Evolutionary conservation across 2,113 vertebrate species (phyloP).

Genomic region (Mesitornis unicolor): DNA sequence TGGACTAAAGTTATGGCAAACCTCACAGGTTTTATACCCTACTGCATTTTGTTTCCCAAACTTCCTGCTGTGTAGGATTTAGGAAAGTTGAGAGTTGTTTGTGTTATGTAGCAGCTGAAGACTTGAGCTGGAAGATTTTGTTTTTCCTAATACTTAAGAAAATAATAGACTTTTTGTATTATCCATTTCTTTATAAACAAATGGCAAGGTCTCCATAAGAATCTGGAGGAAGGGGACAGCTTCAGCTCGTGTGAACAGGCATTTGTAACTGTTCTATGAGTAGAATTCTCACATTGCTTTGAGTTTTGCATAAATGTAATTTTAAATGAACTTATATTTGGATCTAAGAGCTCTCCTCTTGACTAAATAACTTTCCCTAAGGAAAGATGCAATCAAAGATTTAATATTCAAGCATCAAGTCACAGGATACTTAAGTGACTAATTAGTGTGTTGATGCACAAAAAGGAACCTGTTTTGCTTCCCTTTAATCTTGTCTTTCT

Average conservation of each 20-base stretch:
- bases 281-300: neutral
- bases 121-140: neutral
- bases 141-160: neutral
- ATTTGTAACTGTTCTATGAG: neutral
- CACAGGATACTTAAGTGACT: constrained; percentile 32
- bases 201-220: neutral
- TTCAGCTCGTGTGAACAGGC: neutral
- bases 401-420: constrained; percentile 14
- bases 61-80: neutral
- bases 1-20: neutral
- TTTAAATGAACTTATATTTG: constrained; percentile 1
- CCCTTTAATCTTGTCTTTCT: constrained; percentile 20
- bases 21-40: neutral
- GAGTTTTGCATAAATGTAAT: constrained; percentile 3
- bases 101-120: neutral
- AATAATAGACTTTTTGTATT: neutral
- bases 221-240: neutral
- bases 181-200: neutral
- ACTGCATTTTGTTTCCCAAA: neutral
- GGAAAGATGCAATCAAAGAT: constrained; percentile 49
- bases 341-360: constrained; percentile 17
- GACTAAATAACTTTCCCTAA: constrained; percentile 37
- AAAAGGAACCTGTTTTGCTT: constrained; percentile 16
- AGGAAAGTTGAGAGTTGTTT: neutral
- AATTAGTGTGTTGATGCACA: constrained; percentile 33